A percentile compares a stretch with the other conserved stretches of the same genome.
phyloP scores from a whole-genome alignment of 2,797 vertebrate genomes.

The Leontocebus nigricollis region DNA sequence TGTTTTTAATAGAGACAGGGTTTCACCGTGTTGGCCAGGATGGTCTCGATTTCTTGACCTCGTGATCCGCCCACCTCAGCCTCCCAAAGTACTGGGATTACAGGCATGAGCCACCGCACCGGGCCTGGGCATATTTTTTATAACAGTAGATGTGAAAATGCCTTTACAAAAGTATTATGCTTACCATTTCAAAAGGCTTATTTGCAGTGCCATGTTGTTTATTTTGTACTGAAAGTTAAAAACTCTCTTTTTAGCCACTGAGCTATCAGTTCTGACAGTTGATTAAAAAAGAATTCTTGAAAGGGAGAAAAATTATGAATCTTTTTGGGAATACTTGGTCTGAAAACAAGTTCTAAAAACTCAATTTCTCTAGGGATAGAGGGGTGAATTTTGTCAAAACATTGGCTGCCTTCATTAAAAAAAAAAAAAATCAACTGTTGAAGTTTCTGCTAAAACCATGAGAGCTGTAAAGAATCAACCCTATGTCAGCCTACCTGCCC shows the following conservation, averaged over 20 bases:
- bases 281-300: slow-evolving; percentile 46
- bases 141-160: not conserved
- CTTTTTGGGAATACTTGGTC: slow-evolving; percentile 57
- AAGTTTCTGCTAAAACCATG: slow-evolving; percentile 52
- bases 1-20: no score
- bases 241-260: not conserved
- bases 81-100: no score
- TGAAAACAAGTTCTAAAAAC: slow-evolving; percentile 61
- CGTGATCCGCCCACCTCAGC: no score
- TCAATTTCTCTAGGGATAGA: slow-evolving; percentile 59
- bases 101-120: no score
- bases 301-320: slow-evolving; percentile 22
- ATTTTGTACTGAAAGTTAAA: slow-evolving; percentile 56
- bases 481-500: slow-evolving; percentile 53
- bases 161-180: not conserved
- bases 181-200: not conserved
- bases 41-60: no score
- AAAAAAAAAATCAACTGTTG: not conserved
- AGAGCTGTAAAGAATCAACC: slow-evolving; percentile 42
- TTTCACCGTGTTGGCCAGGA: no score
- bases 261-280: slow-evolving; percentile 14
- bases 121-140: not conserved
- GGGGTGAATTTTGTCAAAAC: slow-evolving; percentile 58
- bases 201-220: slow-evolving; percentile 31
- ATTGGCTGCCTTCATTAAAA: slow-evolving; percentile 38